Conservation (phyloP, 1,140 invertebrate species). For the Tetramorium alpestre region DNA sequence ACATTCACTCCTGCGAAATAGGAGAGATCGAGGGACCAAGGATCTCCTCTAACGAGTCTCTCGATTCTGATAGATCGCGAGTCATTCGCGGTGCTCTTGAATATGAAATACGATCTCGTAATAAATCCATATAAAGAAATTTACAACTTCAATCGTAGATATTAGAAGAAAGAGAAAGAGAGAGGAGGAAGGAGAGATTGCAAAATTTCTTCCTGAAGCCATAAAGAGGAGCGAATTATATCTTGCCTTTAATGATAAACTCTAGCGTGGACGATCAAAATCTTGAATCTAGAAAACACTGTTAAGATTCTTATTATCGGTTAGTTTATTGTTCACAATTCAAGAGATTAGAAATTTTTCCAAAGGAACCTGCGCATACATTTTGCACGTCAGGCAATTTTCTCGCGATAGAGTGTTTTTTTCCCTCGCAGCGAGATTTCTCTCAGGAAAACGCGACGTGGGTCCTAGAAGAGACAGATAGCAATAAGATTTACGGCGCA, state of each 20-base stretch:
- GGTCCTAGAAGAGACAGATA: neutral
- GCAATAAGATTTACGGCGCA: constrained; percentile 38
- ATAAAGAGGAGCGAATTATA: neutral
- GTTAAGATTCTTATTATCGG: neutral
- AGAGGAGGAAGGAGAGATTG: neutral
- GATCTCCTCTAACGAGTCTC: constrained; percentile 44
- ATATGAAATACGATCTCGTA: constrained; percentile 50
- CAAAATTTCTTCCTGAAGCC: neutral
- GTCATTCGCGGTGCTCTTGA: constrained; percentile 38
- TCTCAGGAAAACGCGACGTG: neutral
- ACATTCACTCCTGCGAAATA: constrained; percentile 65
- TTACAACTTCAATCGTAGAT: neutral
- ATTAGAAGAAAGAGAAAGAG: neutral
- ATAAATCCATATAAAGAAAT: neutral
- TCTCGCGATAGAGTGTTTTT: neutral
- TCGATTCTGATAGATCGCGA: constrained; percentile 32
- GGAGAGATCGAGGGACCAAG: constrained; percentile 49
- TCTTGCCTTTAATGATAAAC: neutral
- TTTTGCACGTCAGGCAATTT: neutral
- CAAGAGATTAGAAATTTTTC: constrained; percentile 7
- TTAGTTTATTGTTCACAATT: constrained; percentile 16
- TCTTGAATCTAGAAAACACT: neutral
- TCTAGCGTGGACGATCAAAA: neutral
- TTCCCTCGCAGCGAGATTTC: constrained; percentile 8
- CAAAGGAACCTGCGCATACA: neutral